Evolutionary conservation across 2,113 vertebrate species (phyloP).

Genomic region (Athene noctua): DNA sequence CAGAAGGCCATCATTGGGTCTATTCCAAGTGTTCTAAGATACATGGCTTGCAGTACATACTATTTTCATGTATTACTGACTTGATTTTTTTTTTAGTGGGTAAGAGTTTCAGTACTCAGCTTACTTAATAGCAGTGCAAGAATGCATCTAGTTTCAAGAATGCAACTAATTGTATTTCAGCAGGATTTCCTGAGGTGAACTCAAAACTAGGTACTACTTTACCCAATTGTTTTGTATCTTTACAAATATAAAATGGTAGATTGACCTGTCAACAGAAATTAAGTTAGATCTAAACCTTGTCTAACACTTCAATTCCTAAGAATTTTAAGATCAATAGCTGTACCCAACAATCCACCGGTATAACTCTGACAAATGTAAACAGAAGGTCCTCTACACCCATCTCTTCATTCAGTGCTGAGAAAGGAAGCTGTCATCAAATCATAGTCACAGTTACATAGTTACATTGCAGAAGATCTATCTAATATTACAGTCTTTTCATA

Average conservation of each 20-base stretch:
- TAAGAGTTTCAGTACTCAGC: neutral
- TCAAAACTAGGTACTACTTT: neutral
- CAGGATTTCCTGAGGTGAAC: neutral
- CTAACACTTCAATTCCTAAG: neutral
- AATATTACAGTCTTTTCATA: neutral
- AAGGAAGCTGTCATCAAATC: neutral
- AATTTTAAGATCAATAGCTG: neutral
- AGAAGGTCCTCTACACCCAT: neutral
- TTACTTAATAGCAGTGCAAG: neutral
- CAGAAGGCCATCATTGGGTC: neutral
- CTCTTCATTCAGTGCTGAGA: rapidly evolving
- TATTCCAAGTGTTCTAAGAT: neutral
- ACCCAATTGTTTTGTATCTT: neutral
- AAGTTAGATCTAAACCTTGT: neutral
- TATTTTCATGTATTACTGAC: neutral
- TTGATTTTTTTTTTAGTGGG: neutral
- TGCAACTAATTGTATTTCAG: neutral
- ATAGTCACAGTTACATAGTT: neutral
- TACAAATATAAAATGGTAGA: neutral
- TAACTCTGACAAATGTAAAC: neutral
- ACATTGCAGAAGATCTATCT: neutral
- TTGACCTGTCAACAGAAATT: neutral
- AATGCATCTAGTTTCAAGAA: neutral
- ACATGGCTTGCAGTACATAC: neutral
- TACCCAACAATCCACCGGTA: neutral